Conservation (phyloP, 2,797 vertebrate genomes). For the Halcyon leucocephala region DNA sequence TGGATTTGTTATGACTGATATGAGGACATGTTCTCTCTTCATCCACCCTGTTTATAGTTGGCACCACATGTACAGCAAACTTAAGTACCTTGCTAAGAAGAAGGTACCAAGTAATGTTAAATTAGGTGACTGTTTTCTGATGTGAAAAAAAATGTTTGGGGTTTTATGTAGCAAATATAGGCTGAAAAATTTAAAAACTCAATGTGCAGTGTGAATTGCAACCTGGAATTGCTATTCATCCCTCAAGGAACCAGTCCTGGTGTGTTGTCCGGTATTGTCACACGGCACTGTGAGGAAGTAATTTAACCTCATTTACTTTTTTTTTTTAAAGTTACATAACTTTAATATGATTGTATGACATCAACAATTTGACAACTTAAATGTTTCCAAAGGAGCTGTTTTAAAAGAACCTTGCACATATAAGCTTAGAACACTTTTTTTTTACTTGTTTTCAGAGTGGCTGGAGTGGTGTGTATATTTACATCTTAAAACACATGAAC, state of each 20-base stretch:
- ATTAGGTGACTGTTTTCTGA: background rate
- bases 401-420: background rate
- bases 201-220: background rate
- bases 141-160: background rate
- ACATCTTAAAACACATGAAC: background rate
- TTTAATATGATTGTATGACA: background rate
- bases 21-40: background rate
- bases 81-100: background rate
- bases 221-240: background rate
- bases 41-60: background rate
- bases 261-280: background rate
- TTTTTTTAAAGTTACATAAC: background rate
- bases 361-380: background rate
- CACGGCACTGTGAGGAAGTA: background rate
- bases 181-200: background rate
- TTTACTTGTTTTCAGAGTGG: background rate
- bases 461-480: background rate
- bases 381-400: background rate
- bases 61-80: background rate
- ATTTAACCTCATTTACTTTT: background rate
- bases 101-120: background rate
- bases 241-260: background rate
- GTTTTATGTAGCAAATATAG: background rate
- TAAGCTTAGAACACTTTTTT: background rate
- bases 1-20: constrained; percentile 27